Base-by-base conservation (phyloP, 2,113 vertebrate genomes). In the Lepisosteus oculatus region DNA sequence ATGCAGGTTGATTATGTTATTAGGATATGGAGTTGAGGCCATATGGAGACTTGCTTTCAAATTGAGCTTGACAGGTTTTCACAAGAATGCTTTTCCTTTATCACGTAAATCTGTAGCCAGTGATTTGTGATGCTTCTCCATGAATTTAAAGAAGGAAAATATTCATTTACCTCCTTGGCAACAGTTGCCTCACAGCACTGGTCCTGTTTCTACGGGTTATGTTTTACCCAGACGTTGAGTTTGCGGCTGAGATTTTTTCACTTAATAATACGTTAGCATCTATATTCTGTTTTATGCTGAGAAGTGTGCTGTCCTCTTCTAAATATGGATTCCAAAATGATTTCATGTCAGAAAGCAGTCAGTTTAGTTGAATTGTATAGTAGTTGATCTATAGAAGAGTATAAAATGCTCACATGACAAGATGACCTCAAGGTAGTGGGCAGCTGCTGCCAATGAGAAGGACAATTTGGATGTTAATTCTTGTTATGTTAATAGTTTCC, bases 41-140 rank as follows among this genome's bases (percentile, higher is more conserved):
- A 64, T 64, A 42, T 64, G 7, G 9, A 14, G 41, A 59, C 55
- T 69, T 5, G 8, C n/a, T 43, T 4, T 9, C 56, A 69, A 69
- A 69, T 61, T 17, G 43, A 43, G 59, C 41, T 43, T 44, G 68
- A 43, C 68, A 57, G 54, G n/a, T 69, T 69, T 43, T 29, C 7
- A 41, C n/a, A 14, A 45, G 68, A 69, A 59, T 61, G 68, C 13
- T 61, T 59, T 69, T 42, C 12, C 68, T 55, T 44, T 7, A 42
- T 69, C 13, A 64, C 8, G 41, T 13, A 11, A 6, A 12, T 61
- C 41, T 5, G 4, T 9, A 13, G 41, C 14, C 41, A 14, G 11
- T 59, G 55, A 43, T 59, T 59, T 61, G 13, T 9, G 44, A n/a
- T 17, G 56, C 68, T 61, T 56, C 29, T 8, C 41, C 42, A n/a